These are phyloP conservation scores for Rutpela maculata DNA, from an alignment of 2,888 invertebrate genomes.

Conservation along the genomic window DNA sequence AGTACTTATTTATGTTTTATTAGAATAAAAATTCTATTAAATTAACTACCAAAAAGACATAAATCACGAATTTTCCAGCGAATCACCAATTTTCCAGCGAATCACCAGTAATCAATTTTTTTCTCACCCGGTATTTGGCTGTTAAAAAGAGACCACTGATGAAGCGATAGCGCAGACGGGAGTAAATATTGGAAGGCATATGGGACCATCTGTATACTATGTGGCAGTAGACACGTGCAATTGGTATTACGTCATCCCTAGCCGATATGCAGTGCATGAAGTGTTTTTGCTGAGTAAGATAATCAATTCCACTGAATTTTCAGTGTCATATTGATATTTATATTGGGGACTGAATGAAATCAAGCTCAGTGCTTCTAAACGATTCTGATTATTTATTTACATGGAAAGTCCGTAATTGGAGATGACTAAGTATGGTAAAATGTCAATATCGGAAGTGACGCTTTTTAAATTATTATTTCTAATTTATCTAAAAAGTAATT, in stretches of 20 bases:
- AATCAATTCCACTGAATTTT: conserved; percentile 49
- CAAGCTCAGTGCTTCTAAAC: conserved; percentile 7
- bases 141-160: conserved; percentile 17
- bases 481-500: too few species aligned
- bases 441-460: too few species aligned
- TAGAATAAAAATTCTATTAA: too few species aligned
- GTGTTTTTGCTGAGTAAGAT: conserved; percentile 48
- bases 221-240: conserved; percentile 51
- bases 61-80: too few species aligned
- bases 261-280: conserved; percentile 45
- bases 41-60: too few species aligned
- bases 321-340: conserved; percentile 39
- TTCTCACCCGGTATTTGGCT: conserved; percentile 13
- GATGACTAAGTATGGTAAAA: too few species aligned
- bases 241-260: conserved; percentile 50
- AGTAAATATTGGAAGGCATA: conserved; percentile 52
- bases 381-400: conserved; percentile 11
- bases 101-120: conserved; percentile 1
- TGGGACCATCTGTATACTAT: conserved; percentile 55
- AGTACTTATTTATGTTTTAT: too few species aligned
- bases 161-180: conserved; percentile 12
- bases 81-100: too few species aligned
- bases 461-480: too few species aligned
- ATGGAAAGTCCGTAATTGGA: not conserved
- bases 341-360: conserved; percentile 9